Evolutionary conservation across 2,113 vertebrate species (phyloP).

Genomic region (Microcebus murinus): DNA sequence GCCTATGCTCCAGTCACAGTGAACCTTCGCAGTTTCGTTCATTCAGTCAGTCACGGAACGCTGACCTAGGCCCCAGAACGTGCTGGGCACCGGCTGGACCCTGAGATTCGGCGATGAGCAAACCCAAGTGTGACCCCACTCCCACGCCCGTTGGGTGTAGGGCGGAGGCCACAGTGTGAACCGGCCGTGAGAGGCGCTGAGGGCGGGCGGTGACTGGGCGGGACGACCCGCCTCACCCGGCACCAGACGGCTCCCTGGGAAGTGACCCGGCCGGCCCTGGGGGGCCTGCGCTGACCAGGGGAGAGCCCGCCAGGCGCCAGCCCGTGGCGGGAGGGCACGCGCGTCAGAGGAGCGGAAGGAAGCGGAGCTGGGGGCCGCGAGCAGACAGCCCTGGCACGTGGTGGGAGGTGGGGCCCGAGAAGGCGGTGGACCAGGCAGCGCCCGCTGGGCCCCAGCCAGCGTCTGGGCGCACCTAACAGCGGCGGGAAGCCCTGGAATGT

Average conservation of each 20-base stretch:
- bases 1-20: neutral
- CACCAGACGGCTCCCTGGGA: neutral
- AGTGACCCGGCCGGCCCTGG: neutral
- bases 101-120: neutral
- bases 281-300: too few species aligned
- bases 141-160: neutral
- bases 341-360: neutral
- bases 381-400: neutral
- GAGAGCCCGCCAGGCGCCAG: neutral
- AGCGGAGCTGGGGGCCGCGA: neutral
- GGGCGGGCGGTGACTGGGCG: neutral
- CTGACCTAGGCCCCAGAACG: neutral
- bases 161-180: neutral
- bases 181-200: fast-evolving
- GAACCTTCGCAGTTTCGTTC: neutral
- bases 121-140: neutral
- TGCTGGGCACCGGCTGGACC: neutral
- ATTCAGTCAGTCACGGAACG: neutral
- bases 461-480: neutral
- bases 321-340: neutral
- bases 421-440: neutral
- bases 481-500: neutral
- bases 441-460: fast-evolving
- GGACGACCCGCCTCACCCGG: neutral
- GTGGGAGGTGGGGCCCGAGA: neutral